These are phyloP conservation scores for Invenusta paracnida DNA, from an alignment of 2,888 invertebrate genomes.

Conservation along the genomic window DNA sequence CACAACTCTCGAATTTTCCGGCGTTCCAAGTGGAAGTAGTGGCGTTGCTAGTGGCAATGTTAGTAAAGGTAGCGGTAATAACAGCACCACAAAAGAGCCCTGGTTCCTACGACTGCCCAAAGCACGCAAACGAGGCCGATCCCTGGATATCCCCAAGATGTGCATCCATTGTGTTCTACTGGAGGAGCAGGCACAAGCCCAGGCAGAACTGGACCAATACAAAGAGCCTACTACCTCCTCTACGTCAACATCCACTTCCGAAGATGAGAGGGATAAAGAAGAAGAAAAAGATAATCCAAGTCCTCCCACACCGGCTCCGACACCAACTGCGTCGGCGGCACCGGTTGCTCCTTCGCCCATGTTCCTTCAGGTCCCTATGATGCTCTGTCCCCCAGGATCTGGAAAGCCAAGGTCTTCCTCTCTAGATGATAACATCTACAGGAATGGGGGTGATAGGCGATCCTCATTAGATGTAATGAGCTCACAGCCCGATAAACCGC, in stretches of 20 bases:
- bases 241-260: not conserved
- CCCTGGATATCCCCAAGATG: conserved; percentile 30
- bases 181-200: conserved; percentile 12
- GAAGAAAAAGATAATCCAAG: not conserved
- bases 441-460: not conserved
- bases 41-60: too few relatives aligned
- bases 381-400: too few relatives aligned
- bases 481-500: not conserved
- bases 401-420: not conserved
- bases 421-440: not conserved
- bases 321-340: not conserved
- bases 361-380: not conserved
- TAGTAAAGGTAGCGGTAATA: too few relatives aligned
- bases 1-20: not conserved
- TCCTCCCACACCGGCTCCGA: not conserved
- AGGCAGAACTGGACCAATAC: not conserved
- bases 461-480: not conserved
- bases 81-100: not conserved
- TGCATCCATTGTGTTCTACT: conserved; percentile 33
- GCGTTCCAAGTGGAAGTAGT: not conserved
- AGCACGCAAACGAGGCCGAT: conserved; percentile 7
- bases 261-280: not conserved
- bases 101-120: not conserved
- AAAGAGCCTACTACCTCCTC: not conserved
- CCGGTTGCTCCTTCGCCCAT: not conserved